phyloP scores from a whole-genome alignment of 2,888 invertebrate species.

The Diploptera punctata region DNA sequence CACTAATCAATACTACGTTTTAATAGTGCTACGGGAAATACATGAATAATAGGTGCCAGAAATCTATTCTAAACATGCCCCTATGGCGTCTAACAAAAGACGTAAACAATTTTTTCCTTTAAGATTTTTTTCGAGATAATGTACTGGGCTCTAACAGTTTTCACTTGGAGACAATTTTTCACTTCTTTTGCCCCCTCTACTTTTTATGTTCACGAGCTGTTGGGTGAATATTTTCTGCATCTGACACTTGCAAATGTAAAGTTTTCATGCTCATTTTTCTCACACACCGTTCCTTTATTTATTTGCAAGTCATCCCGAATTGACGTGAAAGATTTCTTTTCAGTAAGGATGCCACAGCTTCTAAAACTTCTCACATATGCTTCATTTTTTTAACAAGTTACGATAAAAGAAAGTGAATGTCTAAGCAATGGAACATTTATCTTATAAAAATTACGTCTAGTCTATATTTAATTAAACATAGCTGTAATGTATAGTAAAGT shows the following conservation, averaged over 20 bases:
- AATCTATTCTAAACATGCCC: background rate
- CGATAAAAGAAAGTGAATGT: too few species aligned
- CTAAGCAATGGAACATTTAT: too few species aligned
- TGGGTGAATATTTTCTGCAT: slow-evolving; percentile 26
- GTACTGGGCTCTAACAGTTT: background rate
- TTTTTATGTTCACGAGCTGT: background rate
- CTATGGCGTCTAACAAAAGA: background rate
- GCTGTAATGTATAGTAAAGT: too few species aligned
- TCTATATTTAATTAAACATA: too few species aligned
- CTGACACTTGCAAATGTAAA: slow-evolving; percentile 29
- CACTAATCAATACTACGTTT: too few species aligned
- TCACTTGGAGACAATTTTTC: slow-evolving; percentile 19
- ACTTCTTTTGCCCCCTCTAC: slow-evolving; percentile 3
- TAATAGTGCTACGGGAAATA: too few species aligned
- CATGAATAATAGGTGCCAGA: too few species aligned
- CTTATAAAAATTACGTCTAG: too few species aligned
- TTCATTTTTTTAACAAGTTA: too few species aligned
- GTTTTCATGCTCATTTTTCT: slow-evolving; percentile 28
- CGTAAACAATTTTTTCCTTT: background rate
- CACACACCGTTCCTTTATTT: slow-evolving; percentile 10
- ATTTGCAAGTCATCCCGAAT: slow-evolving; percentile 27
- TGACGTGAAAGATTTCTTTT: slow-evolving; percentile 28
- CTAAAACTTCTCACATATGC: background rate
- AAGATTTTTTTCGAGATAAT: background rate
- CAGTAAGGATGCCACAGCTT: background rate